Evolutionary conservation across 2,888 invertebrate species (phyloP).

Genomic region (Athripsodes cinereus): DNA sequence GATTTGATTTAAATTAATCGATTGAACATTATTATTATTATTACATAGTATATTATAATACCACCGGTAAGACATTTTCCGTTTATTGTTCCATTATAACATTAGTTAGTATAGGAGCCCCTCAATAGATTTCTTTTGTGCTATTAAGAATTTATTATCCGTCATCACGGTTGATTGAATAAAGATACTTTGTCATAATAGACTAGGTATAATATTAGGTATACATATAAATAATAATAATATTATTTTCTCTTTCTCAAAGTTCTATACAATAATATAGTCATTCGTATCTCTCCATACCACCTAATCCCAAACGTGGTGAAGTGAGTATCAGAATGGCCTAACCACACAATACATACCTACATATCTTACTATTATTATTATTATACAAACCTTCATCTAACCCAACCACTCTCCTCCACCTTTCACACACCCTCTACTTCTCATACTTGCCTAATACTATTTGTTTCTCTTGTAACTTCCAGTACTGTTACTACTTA

Average conservation of each 20-base stretch:
- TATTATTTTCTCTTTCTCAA: constrained; percentile 8
- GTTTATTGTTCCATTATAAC: too few relatives aligned
- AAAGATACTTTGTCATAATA: constrained; percentile 18
- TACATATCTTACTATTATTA: too few relatives aligned
- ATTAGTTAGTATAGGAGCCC: background rate
- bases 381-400: background rate
- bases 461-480: constrained; percentile 23
- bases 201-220: constrained; percentile 3
- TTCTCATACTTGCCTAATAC: constrained; percentile 14
- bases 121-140: constrained; percentile 15
- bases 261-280: background rate
- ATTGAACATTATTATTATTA: too few relatives aligned
- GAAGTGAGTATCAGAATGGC: constrained; percentile 16
- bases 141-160: constrained; percentile 14
- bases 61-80: too few relatives aligned
- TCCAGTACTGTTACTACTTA: constrained; percentile 14
- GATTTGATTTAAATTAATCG: too few relatives aligned
- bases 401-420: constrained; percentile 4
- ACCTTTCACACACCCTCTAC: background rate
- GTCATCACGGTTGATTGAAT: constrained; percentile 19
- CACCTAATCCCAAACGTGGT: background rate
- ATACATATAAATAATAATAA: too few relatives aligned
- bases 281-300: background rate
- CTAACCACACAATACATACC: constrained; percentile 21
- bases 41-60: too few relatives aligned